Evolutionary conservation across 2,113 vertebrate genomes (phyloP), one percentile per base, ranked within the genome.

Genomic region (Nerophis ophidion): DNA sequence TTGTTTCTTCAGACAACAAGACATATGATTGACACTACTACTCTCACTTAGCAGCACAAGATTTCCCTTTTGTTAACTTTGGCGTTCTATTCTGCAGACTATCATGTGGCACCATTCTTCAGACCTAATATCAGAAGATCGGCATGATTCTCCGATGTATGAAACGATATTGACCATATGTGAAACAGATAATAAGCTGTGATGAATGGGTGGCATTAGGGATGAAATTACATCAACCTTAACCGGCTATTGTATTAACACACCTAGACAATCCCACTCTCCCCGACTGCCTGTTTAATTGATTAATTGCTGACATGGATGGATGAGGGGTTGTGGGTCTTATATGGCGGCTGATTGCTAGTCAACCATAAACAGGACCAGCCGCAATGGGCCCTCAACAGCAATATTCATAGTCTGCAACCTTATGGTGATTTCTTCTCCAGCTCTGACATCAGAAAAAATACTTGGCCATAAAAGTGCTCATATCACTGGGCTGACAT

Each of bases 381-480:
- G 77, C 74, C 70, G 70, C 81, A 77, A 75, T 60, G 65, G 80
- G 70, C 82, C 81, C 85, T 87, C 79, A 82, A 86, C 79, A 81
- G 84, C 82, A 81, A 75, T 84, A 87, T 86, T 79, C 83, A 75
- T 77, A 82, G 79, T 80, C 83, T 76, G 80, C 79, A 82, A 83
- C 84, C 79, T 87, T 80, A 81, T 82, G 84, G 82, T 80, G 82
- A 87, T 86, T 86, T 82, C 83, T 87, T 84, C 82, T 81, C 79
- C 76, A 36, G 70, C 80, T 71, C 77, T 87, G 83, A 87, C 84
- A 88, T 80, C 69, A 79, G 83, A 80, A 81, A 84, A 87, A 83
- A 84, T 84, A 86, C 83, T 83, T 66, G 60, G 66, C 84, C 82
- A 83, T 85, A 86, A 88, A 88, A 84, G 70, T 17, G 79, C 72